Evolutionary conservation across 2,113 vertebrate genomes (phyloP).

Genomic region (Numida meleagris): DNA sequence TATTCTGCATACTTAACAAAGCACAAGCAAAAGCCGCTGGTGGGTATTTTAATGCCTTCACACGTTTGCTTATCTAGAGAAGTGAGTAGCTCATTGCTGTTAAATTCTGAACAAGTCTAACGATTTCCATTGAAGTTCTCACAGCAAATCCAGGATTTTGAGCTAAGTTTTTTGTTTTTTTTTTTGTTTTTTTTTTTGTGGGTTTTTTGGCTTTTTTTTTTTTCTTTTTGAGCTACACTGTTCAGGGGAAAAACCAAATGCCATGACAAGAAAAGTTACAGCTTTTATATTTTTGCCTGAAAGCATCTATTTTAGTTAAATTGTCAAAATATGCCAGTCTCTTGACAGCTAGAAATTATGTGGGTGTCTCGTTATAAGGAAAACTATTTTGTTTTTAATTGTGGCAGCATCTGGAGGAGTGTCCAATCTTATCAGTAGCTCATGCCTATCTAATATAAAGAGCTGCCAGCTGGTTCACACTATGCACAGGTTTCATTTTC

Average conservation of each 20-base stretch:
- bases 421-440: not conserved
- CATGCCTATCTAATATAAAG: conserved; percentile 14
- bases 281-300: not conserved
- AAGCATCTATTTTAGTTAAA: conserved; percentile 45
- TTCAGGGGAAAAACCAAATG: not conserved
- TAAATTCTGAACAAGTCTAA: not conserved
- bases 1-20: not conserved
- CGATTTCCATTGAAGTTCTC: not conserved
- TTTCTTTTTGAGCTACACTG: not conserved
- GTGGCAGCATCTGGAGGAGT: conserved; percentile 32
- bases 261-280: conserved; percentile 25
- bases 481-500: not conserved
- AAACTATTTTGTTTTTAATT: conserved; percentile 22
- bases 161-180: not conserved
- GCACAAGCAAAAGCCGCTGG: conserved; percentile 9
- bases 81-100: not conserved
- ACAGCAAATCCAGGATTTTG: not conserved
- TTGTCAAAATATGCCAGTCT: conserved; percentile 55
- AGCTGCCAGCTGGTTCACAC: conserved; percentile 6
- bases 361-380: not conserved
- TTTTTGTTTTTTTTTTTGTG: not conserved
- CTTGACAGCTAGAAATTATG: conserved; percentile 28
- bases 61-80: not conserved
- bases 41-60: conserved; percentile 15
- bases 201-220: not conserved